A percentile compares a stretch with the other conserved stretches of the same genome.
Conservation (phyloP, 2,888 invertebrate species). For the Caenorhabditis sp. region DNA sequence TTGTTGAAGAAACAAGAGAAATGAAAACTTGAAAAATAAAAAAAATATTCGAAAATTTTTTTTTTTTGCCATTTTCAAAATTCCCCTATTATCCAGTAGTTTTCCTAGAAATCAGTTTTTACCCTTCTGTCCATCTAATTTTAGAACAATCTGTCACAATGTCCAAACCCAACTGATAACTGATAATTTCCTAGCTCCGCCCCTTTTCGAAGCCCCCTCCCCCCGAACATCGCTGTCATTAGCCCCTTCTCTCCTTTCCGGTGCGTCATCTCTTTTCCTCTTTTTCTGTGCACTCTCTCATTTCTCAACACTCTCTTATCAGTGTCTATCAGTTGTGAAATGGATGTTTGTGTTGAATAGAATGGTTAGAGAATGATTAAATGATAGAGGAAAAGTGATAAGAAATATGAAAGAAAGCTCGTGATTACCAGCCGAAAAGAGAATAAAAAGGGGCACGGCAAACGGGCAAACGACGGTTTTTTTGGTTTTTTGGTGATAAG, state of each 20-base stretch:
- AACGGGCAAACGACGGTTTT: neutral
- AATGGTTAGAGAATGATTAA: neutral
- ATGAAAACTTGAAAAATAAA: too few species aligned
- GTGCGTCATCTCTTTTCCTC: conserved; percentile 32
- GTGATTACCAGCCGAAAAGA: conserved; percentile 41
- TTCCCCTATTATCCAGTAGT: too few species aligned
- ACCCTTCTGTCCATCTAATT: too few species aligned
- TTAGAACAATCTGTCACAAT: too few species aligned
- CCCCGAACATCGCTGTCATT: neutral
- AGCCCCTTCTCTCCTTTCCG: conserved; percentile 20
- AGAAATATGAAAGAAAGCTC: conserved; percentile 36
- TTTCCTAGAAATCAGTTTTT: too few species aligned
- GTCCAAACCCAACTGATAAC: too few species aligned
- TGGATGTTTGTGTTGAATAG: conserved; percentile 43
- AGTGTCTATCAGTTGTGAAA: conserved; percentile 44
- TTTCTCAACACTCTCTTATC: conserved; percentile 1
- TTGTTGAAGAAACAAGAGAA: too few species aligned
- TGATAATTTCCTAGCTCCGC: too few species aligned
- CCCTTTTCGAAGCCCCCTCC: too few species aligned
- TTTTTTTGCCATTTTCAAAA: too few species aligned
- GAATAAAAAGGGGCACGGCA: conserved; percentile 27
- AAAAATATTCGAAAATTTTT: too few species aligned
- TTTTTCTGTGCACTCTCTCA: neutral
- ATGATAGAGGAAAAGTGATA: conserved; percentile 24
- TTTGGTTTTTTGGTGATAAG: conserved; percentile 4